These are phyloP conservation scores for Psittacula cyanocephala DNA, from an alignment of 2,113 vertebrate genomes.

Conservation along the genomic window DNA sequence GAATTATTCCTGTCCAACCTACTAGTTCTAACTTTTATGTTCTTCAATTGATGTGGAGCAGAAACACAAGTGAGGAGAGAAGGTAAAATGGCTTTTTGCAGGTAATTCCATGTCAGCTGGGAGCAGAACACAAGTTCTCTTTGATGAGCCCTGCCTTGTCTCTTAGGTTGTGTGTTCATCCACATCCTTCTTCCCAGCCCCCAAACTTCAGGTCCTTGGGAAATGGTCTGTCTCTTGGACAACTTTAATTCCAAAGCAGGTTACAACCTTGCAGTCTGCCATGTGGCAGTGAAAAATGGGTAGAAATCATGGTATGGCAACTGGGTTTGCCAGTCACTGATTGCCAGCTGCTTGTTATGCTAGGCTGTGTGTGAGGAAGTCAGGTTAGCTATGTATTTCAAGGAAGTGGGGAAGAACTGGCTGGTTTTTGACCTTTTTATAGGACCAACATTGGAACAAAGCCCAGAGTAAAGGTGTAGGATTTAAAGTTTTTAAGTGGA, in stretches of 20 bases:
- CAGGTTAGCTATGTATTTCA: fast-evolving
- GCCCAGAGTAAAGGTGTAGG: neutral
- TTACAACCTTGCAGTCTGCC: neutral
- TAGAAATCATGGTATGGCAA: neutral
- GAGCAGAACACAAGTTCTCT: neutral
- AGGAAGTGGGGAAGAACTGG: neutral
- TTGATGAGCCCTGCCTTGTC: neutral
- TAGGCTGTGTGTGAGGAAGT: neutral
- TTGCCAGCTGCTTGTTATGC: fast-evolving
- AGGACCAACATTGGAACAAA: neutral
- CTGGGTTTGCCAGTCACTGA: neutral
- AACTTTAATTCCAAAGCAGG: neutral
- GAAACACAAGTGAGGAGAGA: neutral
- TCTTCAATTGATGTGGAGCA: neutral
- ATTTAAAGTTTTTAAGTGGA: neutral
- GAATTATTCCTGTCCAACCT: neutral
- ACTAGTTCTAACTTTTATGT: neutral
- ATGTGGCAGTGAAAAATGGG: neutral
- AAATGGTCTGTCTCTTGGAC: neutral
- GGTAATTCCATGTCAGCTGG: neutral
- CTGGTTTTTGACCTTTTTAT: neutral
- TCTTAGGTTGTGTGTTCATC: neutral
- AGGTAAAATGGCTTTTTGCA: neutral
- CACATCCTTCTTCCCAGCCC: neutral
- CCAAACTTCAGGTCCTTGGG: fast-evolving